Evolutionary conservation across 1,140 invertebrate species (phyloP).

Genomic region (Dinothrombium tinctorium): DNA sequence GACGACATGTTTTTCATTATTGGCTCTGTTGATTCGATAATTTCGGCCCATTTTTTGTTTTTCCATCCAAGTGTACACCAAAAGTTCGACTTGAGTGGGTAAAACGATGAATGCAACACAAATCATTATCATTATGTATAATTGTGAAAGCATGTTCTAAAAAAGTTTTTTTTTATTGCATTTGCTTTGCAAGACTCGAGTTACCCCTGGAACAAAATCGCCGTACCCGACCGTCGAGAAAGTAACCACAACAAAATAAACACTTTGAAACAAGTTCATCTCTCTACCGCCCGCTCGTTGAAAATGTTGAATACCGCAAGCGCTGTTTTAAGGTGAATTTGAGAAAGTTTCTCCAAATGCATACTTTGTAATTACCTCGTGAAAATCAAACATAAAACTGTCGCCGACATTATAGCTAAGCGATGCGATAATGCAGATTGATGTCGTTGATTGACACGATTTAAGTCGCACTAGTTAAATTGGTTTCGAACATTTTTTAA

Average conservation of each 20-base stretch:
- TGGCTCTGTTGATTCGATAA: constrained; percentile 66
- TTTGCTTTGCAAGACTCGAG: too few relatives aligned
- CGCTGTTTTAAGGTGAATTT: constrained; percentile 30
- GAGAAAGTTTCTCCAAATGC: constrained; percentile 30
- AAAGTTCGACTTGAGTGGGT: too few relatives aligned
- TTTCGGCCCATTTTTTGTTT: constrained; percentile 50
- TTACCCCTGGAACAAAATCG: constrained; percentile 81
- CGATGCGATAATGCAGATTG: constrained; percentile 89
- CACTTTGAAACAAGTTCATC: constrained; percentile 74
- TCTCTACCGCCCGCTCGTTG: constrained; percentile 76
- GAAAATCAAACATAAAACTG: constrained; percentile 82
- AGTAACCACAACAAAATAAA: constrained; percentile 90
- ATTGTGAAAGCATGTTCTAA: too few relatives aligned
- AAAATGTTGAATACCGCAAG: constrained; percentile 85
- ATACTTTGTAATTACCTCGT: constrained; percentile 94
- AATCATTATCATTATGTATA: too few relatives aligned
- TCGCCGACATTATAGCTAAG: constrained; percentile 79
- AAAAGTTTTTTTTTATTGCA: too few relatives aligned
- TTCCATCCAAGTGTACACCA: too few relatives aligned
- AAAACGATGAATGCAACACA: too few relatives aligned
- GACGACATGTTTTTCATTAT: constrained; percentile 85
- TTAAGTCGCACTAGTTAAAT: too few relatives aligned
- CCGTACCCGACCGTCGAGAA: constrained; percentile 85
- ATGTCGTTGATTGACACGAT: constrained; percentile 86
- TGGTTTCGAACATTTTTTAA: too few relatives aligned